Evolutionary conservation across 2,888 invertebrate species (phyloP).

Genomic region (Leptinotarsa peninsularis): DNA sequence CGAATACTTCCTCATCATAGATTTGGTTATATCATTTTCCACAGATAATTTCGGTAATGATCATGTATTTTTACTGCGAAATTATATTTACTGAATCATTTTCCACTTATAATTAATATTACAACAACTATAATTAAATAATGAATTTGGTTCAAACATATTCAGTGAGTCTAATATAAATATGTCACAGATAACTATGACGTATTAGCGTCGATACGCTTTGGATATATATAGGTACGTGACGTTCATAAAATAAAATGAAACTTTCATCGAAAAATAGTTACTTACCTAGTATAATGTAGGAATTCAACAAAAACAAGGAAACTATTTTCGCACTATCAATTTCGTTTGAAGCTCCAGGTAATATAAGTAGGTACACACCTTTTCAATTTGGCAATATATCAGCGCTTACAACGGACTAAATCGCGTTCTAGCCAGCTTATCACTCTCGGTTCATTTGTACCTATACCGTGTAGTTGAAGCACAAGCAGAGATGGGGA

Average conservation of each 20-base stretch:
- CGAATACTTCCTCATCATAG: too few relatives aligned
- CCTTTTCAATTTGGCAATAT: not conserved
- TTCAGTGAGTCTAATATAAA: not conserved
- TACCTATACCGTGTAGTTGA: not conserved
- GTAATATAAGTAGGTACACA: not conserved
- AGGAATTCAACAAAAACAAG: not conserved
- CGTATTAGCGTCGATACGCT: not conserved
- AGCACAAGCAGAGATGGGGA: not conserved
- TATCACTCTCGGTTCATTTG: not conserved
- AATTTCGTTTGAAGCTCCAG: not conserved
- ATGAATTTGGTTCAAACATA: too few relatives aligned
- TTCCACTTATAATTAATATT: too few relatives aligned
- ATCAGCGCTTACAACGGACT: not conserved
- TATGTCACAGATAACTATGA: not conserved
- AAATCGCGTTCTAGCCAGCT: constrained; percentile 1
- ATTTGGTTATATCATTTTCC: too few relatives aligned
- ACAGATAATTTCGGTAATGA: too few relatives aligned
- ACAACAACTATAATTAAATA: too few relatives aligned
- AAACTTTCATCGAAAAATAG: too few relatives aligned
- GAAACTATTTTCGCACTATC: not conserved
- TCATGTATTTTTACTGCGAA: too few relatives aligned
- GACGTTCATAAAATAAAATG: too few relatives aligned
- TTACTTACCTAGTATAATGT: not conserved
- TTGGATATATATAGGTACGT: not conserved
- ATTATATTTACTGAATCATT: too few relatives aligned